Evolutionary conservation across 92 coral and sea anemone species (phyloP).

Genomic region (Zoanthus sansibaricus): DNA sequence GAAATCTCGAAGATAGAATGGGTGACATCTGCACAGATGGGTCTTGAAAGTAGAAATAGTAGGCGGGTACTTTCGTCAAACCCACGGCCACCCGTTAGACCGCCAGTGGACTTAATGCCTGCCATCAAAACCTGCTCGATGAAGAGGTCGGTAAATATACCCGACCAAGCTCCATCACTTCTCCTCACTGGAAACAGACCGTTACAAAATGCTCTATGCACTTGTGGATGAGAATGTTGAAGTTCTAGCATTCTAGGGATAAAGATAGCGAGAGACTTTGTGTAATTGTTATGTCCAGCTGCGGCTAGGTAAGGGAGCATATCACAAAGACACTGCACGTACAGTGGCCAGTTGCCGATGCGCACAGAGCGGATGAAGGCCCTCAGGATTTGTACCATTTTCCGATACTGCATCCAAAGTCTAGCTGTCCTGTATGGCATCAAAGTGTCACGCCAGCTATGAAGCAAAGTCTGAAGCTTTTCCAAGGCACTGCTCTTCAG

Average conservation of each 20-base stretch:
- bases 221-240: background rate
- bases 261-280: background rate
- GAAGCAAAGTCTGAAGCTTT: background rate
- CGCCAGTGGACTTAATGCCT: constrained; percentile 10
- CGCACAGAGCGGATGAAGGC: too few species aligned
- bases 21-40: constrained; percentile 1
- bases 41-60: constrained; percentile 2
- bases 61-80: background rate
- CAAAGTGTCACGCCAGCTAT: background rate
- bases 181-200: constrained; percentile 5
- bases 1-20: constrained; percentile 7
- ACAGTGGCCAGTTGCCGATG: too few species aligned
- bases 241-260: background rate
- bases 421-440: too few species aligned
- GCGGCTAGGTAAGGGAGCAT: too few species aligned
- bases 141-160: constrained; percentile 35
- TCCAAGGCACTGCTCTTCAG: background rate
- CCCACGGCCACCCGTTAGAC: background rate
- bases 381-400: too few species aligned
- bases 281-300: too few species aligned
- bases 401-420: too few species aligned
- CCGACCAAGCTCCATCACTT: constrained; percentile 37
- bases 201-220: background rate
- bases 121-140: constrained; percentile 35
- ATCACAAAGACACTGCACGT: too few species aligned